Conservation (phyloP, 2,888 invertebrate genomes). For the Thumatha senex region DNA sequence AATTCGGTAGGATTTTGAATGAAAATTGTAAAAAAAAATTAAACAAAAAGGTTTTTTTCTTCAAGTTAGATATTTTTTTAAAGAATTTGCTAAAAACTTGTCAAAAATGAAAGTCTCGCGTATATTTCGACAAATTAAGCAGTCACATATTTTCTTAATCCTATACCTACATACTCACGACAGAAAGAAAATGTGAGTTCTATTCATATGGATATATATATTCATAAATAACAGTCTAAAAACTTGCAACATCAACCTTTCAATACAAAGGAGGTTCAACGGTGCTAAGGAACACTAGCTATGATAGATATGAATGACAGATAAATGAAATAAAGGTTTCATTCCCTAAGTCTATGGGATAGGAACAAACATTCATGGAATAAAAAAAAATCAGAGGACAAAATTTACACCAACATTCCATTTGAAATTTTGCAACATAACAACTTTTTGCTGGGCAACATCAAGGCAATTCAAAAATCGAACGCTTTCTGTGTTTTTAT, state of each 20-base stretch:
- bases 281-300: constrained; percentile 73
- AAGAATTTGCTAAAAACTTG: not conserved
- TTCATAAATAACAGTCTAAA: constrained; percentile 51
- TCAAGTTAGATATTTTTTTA: too few species aligned
- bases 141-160: constrained; percentile 46
- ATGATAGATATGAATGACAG: constrained; percentile 70
- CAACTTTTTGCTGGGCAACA: constrained; percentile 70
- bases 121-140: constrained; percentile 38
- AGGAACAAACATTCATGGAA: constrained; percentile 85
- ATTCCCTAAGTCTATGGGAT: constrained; percentile 77
- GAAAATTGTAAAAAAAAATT: too few species aligned
- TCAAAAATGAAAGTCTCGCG: too few species aligned
- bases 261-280: constrained; percentile 65
- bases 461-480: constrained; percentile 35
- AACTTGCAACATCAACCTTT: constrained; percentile 74
- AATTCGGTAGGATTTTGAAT: too few species aligned
- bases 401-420: constrained; percentile 88
- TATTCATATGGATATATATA: constrained; percentile 40
- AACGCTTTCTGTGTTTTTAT: constrained; percentile 13
- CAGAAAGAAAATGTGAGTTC: constrained; percentile 14
- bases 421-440: constrained; percentile 78
- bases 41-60: too few species aligned
- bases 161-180: constrained; percentile 58
- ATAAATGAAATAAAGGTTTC: constrained; percentile 58
- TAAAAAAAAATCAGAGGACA: constrained; percentile 53